Evolutionary conservation across 1,140 invertebrate species (phyloP).

Genomic region (Plodia interpunctella): DNA sequence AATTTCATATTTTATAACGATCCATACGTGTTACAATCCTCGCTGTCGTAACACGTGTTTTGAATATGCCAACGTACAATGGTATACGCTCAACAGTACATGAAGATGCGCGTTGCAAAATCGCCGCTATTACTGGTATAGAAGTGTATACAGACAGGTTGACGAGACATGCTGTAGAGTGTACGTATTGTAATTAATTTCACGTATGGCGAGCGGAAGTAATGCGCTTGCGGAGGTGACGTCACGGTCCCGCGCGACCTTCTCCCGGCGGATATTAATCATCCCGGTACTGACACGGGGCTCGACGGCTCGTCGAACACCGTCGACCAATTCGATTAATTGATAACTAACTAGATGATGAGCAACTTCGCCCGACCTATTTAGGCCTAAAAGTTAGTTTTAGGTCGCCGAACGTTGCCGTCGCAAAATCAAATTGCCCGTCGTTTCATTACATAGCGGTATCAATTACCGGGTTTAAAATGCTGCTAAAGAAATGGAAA

Average conservation of each 20-base stretch:
- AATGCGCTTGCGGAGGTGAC: slow-evolving; percentile 49
- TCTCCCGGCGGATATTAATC: slow-evolving; percentile 69
- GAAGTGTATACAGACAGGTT: too few relatives aligned
- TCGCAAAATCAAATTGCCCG: too few relatives aligned
- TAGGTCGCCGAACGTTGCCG: background rate
- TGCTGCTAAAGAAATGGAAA: background rate
- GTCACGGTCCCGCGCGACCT: slow-evolving; percentile 54
- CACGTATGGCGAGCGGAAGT: slow-evolving; percentile 46
- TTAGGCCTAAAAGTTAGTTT: background rate
- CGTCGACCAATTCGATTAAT: slow-evolving; percentile 24
- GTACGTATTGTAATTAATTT: slow-evolving; percentile 23
- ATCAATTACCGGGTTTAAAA: background rate
- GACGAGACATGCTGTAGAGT: background rate
- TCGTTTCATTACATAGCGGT: background rate
- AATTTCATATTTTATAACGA: slow-evolving; percentile 11
- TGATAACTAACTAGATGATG: slow-evolving; percentile 27
- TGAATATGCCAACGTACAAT: slow-evolving; percentile 12
- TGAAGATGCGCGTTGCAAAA: too few relatives aligned
- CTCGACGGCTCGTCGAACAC: background rate
- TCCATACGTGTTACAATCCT: slow-evolving; percentile 9
- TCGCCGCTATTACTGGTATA: too few relatives aligned
- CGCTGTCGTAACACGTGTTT: slow-evolving; percentile 15
- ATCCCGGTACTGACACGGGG: slow-evolving; percentile 36
- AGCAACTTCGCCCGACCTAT: slow-evolving; percentile 4
- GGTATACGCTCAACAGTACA: background rate